A percentile compares a stretch with the other conserved stretches of the same genome.
phyloP scores from a whole-genome alignment of 1,140 invertebrate species.

The Drosophila lacertosa region DNA sequence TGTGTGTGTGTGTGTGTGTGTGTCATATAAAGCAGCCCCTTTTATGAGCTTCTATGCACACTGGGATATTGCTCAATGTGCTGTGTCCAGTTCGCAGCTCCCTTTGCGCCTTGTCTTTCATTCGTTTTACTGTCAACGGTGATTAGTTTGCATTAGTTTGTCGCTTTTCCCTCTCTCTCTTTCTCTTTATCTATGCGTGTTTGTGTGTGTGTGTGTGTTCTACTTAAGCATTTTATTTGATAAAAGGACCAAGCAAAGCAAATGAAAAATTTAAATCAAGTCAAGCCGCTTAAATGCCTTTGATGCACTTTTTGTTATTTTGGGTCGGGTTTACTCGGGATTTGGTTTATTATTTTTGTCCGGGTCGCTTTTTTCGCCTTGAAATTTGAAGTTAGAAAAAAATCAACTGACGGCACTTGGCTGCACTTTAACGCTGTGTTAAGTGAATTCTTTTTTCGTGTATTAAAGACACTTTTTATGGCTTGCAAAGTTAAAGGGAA shows the following conservation, averaged over 20 bases:
- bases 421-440: not conserved
- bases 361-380: not conserved
- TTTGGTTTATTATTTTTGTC: constrained; percentile 27
- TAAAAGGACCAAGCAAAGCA: constrained; percentile 16
- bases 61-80: constrained; percentile 32
- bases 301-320: constrained; percentile 52
- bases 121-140: constrained; percentile 64
- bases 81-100: constrained; percentile 38
- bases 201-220: constrained; percentile 5
- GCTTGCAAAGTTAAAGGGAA: not conserved
- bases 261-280: constrained; percentile 72
- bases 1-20: constrained; percentile 12
- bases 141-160: constrained; percentile 72
- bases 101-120: constrained; percentile 30
- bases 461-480: not conserved
- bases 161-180: not conserved
- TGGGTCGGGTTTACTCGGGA: constrained; percentile 21
- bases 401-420: not conserved
- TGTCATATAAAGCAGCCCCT: constrained; percentile 11
- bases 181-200: constrained; percentile 21
- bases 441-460: not conserved
- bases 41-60: constrained; percentile 30
- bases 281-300: constrained; percentile 61
- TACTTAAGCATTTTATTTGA: constrained; percentile 49
- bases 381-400: not conserved